phyloP scores from a whole-genome alignment of 2,113 vertebrate species.

The Alaudala cheleensis region DNA sequence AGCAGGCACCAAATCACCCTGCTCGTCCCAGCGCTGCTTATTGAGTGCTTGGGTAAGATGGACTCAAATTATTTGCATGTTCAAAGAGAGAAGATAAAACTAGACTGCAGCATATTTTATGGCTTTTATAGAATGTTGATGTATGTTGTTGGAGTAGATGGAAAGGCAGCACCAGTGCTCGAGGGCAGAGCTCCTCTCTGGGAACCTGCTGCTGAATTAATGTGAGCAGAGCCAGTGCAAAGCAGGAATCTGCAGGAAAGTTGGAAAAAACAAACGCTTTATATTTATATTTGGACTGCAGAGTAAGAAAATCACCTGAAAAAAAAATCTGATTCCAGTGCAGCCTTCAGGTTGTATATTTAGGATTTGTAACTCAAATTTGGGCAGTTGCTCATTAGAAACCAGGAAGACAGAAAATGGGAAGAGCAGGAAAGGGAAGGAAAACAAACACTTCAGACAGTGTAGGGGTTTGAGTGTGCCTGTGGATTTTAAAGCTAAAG shows the following conservation, averaged over 20 bases:
- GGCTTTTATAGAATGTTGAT: neutral
- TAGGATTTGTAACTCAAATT: neutral
- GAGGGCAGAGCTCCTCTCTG: neutral
- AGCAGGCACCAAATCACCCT: neutral
- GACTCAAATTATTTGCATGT: conserved; percentile 5
- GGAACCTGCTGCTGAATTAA: conserved; percentile 15
- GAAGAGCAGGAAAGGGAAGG: neutral
- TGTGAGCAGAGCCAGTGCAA: neutral
- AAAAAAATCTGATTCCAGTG: neutral
- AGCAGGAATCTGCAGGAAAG: neutral
- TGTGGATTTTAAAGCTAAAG: neutral
- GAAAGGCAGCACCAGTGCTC: neutral
- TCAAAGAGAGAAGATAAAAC: conserved; percentile 19
- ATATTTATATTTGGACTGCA: neutral
- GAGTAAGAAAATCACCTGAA: neutral
- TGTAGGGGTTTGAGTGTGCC: neutral
- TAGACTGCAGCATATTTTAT: neutral
- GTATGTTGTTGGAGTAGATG: neutral
- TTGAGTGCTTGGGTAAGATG: neutral
- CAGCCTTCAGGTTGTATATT: neutral
- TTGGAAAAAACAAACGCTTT: neutral
- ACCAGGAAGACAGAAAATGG: neutral
- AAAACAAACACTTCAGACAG: neutral
- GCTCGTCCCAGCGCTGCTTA: neutral
- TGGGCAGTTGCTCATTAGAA: neutral